A percentile compares a stretch with the other conserved stretches of the same genome.
These are phyloP conservation scores for Hyperoplus lanceolatus DNA, from an alignment of 2,797 vertebrate genomes.

Conservation along the genomic window DNA sequence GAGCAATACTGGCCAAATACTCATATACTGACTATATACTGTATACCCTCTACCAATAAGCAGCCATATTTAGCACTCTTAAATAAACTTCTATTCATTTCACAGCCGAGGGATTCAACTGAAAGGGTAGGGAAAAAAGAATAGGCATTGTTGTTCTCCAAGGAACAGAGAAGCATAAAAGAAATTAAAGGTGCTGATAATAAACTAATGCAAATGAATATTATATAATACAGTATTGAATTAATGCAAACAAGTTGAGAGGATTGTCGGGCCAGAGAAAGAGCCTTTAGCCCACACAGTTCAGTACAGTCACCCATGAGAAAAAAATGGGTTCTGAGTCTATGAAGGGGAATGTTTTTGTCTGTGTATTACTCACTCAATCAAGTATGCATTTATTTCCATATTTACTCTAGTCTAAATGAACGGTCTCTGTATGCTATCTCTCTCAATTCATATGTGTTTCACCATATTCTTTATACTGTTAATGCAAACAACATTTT, in stretches of 20 bases:
- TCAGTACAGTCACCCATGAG: neutral
- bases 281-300: neutral
- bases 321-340: neutral
- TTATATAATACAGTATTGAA: conserved; percentile 3
- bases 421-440: neutral
- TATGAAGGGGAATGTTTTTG: neutral
- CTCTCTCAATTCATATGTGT: neutral
- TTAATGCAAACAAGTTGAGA: conserved; percentile 12
- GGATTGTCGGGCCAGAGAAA: neutral
- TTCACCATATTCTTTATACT: neutral
- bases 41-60: neutral
- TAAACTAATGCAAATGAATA: conserved; percentile 13
- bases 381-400: neutral
- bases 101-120: neutral
- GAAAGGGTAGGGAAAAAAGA: neutral
- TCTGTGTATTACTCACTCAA: neutral
- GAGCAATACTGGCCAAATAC: neutral
- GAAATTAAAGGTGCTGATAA: neutral
- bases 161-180: conserved; percentile 1
- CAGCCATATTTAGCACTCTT: neutral
- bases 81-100: neutral
- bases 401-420: neutral
- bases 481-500: neutral
- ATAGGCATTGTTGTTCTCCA: neutral
- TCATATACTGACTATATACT: neutral